phyloP scores from a whole-genome alignment of 1,140 invertebrate species.

The Drosophila persimilis region DNA sequence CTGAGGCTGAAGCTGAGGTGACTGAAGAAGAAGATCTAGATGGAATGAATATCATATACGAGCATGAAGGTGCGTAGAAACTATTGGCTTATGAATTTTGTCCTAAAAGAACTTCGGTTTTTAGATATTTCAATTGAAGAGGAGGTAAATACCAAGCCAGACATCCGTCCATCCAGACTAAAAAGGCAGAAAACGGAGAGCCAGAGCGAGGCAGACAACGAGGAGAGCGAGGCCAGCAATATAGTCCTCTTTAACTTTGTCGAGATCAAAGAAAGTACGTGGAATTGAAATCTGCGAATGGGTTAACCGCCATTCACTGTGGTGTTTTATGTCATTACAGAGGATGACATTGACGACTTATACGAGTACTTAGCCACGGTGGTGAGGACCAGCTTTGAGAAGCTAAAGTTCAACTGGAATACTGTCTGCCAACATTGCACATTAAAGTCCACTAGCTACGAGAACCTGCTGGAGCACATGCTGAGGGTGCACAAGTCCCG shows the following conservation, averaged over 20 bases:
- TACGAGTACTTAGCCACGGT: conserved; percentile 60
- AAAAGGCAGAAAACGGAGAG: conserved; percentile 29
- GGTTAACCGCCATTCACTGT: neutral
- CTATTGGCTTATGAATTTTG: no score
- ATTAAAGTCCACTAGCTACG: conserved; percentile 45
- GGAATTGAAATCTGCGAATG: neutral
- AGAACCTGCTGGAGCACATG: conserved; percentile 51
- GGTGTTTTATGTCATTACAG: neutral
- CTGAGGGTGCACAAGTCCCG: conserved; percentile 24
- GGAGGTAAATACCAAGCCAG: neutral
- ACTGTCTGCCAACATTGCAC: conserved; percentile 52
- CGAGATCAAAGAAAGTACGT: conserved; percentile 56
- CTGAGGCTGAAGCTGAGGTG: neutral
- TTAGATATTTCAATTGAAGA: conserved; percentile 16
- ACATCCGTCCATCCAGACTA: neutral
- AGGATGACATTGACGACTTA: conserved; percentile 59
- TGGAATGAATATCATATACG: conserved; percentile 45
- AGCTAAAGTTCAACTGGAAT: conserved; percentile 60
- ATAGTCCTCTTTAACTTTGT: conserved; percentile 61
- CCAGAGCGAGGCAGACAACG: conserved; percentile 50
- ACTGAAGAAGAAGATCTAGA: conserved; percentile 27
- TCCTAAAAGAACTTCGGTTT: no score
- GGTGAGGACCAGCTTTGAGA: conserved; percentile 67
- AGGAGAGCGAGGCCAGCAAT: conserved; percentile 32
- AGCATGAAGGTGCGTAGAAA: conserved; percentile 42